phyloP scores from a whole-genome alignment of 2,113 vertebrate genomes.

The Centropus unirufus region DNA sequence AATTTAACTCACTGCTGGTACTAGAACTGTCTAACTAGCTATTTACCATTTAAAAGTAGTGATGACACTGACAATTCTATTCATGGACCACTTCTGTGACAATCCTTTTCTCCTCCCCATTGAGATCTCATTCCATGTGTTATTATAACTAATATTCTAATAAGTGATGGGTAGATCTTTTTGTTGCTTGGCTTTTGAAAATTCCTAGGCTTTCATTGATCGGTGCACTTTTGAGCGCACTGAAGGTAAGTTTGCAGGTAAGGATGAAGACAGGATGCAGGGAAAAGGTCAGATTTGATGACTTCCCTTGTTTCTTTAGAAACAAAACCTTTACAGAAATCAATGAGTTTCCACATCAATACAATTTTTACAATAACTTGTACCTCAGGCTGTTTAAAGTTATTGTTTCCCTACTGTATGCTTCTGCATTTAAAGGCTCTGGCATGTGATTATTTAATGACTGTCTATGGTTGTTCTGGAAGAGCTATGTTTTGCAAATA shows the following conservation, averaged over 20 bases:
- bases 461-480: constrained; percentile 39
- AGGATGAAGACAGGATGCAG: constrained; percentile 21
- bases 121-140: background rate
- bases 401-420: constrained; percentile 4
- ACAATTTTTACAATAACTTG: constrained; percentile 39
- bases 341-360: constrained; percentile 25
- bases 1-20: constrained; percentile 47
- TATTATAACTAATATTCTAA: constrained; percentile 16
- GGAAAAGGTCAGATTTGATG: constrained; percentile 56
- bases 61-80: background rate
- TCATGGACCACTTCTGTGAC: background rate
- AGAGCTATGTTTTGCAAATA: constrained; percentile 62
- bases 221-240: background rate
- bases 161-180: background rate
- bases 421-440: constrained; percentile 54
- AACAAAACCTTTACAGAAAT: constrained; percentile 51
- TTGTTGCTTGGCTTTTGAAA: constrained; percentile 1
- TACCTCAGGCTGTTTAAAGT: constrained; percentile 63
- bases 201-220: constrained; percentile 12
- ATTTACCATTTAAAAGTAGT: background rate
- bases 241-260: constrained; percentile 50
- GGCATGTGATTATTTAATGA: constrained; percentile 1
- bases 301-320: constrained; percentile 58
- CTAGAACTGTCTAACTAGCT: background rate
- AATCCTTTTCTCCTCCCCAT: background rate